Conservation (phyloP, 2,113 vertebrate species). For the chimpanzee (Pan troglodytes) region NHGRI_mPanTro3-v2.1_pri NC_072415.2:88470001-88470500, state of each 20-base stretch:
- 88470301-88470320: neutral
- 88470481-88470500: neutral
- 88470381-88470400: neutral
- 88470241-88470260: neutral
- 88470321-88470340: neutral
- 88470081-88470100: neutral
- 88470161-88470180: fast-evolving
- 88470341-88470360: neutral
- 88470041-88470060: fast-evolving
- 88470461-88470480: neutral
- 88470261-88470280: neutral
- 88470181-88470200: neutral
- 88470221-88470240: neutral
- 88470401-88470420: neutral
- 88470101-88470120: fast-evolving
- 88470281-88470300: neutral
- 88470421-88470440: neutral
- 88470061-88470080: fast-evolving
- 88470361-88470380: neutral
- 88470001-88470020: fast-evolving
- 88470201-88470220: fast-evolving
- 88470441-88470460: neutral
- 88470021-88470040: too few relatives aligned
- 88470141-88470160: neutral
- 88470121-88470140: too few relatives aligned